A percentile compares a stretch with the other conserved stretches of the same genome.
phyloP scores from a whole-genome alignment of 2,797 vertebrate species.

The Lerista edwardsae region DNA sequence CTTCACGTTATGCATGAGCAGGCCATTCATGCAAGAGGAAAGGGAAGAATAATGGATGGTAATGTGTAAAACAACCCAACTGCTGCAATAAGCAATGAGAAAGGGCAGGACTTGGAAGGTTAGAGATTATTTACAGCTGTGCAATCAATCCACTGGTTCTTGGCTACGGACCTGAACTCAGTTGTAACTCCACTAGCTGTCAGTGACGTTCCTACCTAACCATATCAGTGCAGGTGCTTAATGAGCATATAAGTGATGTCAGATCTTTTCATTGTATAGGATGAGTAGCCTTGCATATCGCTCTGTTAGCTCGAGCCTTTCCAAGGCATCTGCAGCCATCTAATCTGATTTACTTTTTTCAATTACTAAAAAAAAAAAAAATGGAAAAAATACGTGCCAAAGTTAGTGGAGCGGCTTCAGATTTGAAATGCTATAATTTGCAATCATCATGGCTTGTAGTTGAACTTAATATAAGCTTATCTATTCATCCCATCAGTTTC shows the following conservation, averaged over 20 bases:
- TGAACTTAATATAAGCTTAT: not conserved
- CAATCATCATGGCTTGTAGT: not conserved
- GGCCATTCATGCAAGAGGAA: not conserved
- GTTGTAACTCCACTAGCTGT: too few species aligned
- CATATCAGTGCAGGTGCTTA: not conserved
- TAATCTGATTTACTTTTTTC: not conserved
- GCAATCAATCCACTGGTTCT: not conserved
- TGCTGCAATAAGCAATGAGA: not conserved
- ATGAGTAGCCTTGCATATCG: conserved; percentile 30
- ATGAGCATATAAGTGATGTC: not conserved
- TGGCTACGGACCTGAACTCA: not conserved
- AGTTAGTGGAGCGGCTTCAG: not conserved
- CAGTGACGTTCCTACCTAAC: not conserved
- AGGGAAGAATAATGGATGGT: not conserved
- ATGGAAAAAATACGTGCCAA: rapidly evolving
- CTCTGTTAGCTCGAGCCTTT: conserved; percentile 6
- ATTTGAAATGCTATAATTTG: not conserved
- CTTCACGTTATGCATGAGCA: not conserved
- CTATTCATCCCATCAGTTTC: not conserved
- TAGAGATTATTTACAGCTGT: not conserved
- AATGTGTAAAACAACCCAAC: not conserved
- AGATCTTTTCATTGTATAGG: not conserved
- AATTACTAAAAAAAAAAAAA: conserved; percentile 8
- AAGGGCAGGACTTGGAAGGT: not conserved
- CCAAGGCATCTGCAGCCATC: not conserved